Evolutionary conservation across 2,113 vertebrate genomes (phyloP).

Genomic region (Sinocyclocheilus anophthalmus): DNA sequence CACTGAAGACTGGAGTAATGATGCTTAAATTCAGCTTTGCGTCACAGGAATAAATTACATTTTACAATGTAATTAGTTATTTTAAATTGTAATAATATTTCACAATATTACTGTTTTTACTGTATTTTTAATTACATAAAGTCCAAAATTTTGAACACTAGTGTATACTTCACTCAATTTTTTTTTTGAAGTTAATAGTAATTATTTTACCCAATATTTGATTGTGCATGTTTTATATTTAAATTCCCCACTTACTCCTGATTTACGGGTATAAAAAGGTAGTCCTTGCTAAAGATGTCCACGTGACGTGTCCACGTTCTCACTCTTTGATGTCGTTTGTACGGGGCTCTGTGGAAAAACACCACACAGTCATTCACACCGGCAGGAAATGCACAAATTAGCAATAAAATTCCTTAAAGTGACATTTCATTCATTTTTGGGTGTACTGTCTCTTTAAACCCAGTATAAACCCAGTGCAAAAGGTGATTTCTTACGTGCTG

Average conservation of each 20-base stretch:
- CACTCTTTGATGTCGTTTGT: slow-evolving; percentile 87
- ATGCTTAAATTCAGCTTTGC: no score
- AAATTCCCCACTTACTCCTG: slow-evolving; percentile 82
- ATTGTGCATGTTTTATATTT: neutral
- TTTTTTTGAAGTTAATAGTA: no score
- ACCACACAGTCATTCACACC: neutral
- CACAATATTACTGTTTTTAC: neutral
- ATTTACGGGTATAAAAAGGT: slow-evolving; percentile 95
- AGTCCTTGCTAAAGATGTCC: slow-evolving; percentile 95
- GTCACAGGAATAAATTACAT: no score
- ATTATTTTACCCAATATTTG: neutral
- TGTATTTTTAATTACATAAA: neutral
- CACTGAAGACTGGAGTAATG: neutral
- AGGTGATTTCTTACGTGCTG: slow-evolving; percentile 79
- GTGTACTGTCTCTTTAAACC: neutral
- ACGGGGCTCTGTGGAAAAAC: slow-evolving; percentile 71
- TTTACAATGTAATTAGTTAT: no score
- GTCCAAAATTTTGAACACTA: neutral
- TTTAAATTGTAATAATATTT: neutral
- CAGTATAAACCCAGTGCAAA: neutral
- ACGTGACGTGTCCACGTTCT: slow-evolving; percentile 92
- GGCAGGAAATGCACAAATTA: neutral
- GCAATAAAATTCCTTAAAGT: neutral
- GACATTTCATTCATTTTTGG: neutral
- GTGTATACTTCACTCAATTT: no score